Base-by-base conservation (phyloP, 1,140 invertebrate species). In the Bombus huntii region DNA sequence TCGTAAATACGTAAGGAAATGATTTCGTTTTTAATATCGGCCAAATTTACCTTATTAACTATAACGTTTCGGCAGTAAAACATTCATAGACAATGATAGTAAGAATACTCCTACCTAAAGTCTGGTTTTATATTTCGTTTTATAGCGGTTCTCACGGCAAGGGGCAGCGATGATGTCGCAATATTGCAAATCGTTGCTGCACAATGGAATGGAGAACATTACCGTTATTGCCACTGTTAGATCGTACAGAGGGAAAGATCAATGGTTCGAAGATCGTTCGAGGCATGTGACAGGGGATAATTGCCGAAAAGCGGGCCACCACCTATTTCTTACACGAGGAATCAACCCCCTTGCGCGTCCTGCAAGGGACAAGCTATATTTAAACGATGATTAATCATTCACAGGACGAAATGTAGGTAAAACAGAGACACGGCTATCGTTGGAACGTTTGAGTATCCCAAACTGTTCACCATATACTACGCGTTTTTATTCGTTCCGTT, bases 381-480 rank as follows among this genome's bases (percentile, higher is more conserved):
- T 92, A 93, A 93, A 89, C 85, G 90, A 90, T 92, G 92, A 94
- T 94, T 94, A 93, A 94, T 94, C 93, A 94, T 94, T 93, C 92
- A 91, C 92, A 89, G 85, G 84, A 89, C 88, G 85, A 82, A 88
- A 81, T 78, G 86, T 84, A 84, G 87, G 85, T 57, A 44, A 78
- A 42, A 57, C 15, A 74, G 37, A 15, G 39, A 73, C 25, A 70
- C 72, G 57, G 15, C 47, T 78, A 81, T 34, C 31, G 34, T 15
- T 1, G 31, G 31, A 53, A 42, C 44, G 10, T 37, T 47, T 18
- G 47, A 53, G 18, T 53, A 53, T 22, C 47, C 47, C 18, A 53
- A 53, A 53, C 18, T 6, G 47, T 53, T 53, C 47, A 22, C 47
- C 18, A 1, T 22, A 5, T 53, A 53, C 18, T 53, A 62, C 28